A percentile compares a stretch with the other conserved stretches of the same genome.
phyloP scores from a whole-genome alignment of 2,888 invertebrate genomes.

The Campaea margaritaria region DNA sequence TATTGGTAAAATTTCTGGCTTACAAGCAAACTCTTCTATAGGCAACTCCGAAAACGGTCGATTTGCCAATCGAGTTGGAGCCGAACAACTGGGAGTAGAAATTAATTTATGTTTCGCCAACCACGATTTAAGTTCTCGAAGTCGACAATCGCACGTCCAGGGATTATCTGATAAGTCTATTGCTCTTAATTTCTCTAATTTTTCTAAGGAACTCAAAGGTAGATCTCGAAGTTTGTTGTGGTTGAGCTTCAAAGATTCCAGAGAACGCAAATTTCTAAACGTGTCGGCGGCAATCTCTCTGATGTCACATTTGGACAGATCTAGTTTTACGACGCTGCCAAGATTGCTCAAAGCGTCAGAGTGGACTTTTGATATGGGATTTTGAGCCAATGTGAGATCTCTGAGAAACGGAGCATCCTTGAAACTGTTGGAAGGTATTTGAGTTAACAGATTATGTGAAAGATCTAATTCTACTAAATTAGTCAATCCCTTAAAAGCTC shows the following conservation, averaged over 20 bases:
- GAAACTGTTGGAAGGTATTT: slow-evolving; percentile 92
- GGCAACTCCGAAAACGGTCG: slow-evolving; percentile 90
- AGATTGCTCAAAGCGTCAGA: slow-evolving; percentile 90
- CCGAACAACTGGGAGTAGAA: slow-evolving; percentile 91
- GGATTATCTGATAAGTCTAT: slow-evolving; percentile 95
- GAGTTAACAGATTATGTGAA: slow-evolving; percentile 92
- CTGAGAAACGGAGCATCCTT: slow-evolving; percentile 92
- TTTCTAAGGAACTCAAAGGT: slow-evolving; percentile 89
- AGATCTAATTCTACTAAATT: slow-evolving; percentile 96
- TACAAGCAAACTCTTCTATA: slow-evolving; percentile 94
- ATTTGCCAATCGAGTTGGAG: slow-evolving; percentile 89
- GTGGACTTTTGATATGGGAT: slow-evolving; percentile 93
- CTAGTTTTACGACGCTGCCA: slow-evolving; percentile 91
- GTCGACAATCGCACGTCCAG: slow-evolving; percentile 94
- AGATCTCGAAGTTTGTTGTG: slow-evolving; percentile 91
- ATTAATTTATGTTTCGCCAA: slow-evolving; percentile 90
- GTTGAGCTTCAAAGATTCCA: slow-evolving; percentile 92
- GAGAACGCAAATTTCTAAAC: slow-evolving; percentile 90
- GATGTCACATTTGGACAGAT: slow-evolving; percentile 93
- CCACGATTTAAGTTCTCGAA: slow-evolving; percentile 93
- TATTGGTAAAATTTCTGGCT: slow-evolving; percentile 91
- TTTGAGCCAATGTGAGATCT: slow-evolving; percentile 91
- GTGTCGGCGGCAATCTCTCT: slow-evolving; percentile 89
- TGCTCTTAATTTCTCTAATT: slow-evolving; percentile 89
- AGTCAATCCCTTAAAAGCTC: slow-evolving; percentile 93